Evolutionary conservation across 2,113 vertebrate species (phyloP).

Genomic region (Fregetta grallaria): DNA sequence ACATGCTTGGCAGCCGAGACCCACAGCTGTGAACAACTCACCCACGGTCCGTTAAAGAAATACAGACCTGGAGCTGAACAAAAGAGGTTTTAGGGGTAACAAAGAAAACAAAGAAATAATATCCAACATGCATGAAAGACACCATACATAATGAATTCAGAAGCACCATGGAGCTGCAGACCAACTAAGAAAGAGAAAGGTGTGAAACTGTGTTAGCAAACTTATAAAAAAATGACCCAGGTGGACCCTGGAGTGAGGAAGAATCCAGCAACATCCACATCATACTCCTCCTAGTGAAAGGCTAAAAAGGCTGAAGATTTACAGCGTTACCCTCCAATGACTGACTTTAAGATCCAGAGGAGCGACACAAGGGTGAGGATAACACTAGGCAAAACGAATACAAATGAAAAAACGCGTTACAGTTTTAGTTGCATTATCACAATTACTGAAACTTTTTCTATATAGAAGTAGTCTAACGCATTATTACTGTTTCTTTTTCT

Average conservation of each 20-base stretch:
- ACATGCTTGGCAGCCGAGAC: neutral
- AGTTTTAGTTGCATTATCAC: neutral
- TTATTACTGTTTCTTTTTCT: neutral
- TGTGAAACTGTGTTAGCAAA: neutral
- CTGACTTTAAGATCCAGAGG: neutral
- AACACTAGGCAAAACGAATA: neutral
- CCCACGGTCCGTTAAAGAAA: neutral
- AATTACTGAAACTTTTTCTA: neutral
- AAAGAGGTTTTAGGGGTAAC: neutral
- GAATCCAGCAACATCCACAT: neutral
- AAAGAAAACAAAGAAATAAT: neutral
- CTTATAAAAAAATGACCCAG: neutral
- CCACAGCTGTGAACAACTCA: neutral
- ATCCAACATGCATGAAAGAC: neutral
- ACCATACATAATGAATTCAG: neutral
- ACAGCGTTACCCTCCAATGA: neutral
- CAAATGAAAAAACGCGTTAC: neutral
- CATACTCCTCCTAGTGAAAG: neutral
- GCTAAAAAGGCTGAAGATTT: neutral
- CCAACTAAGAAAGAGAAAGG: neutral
- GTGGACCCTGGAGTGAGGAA: neutral
- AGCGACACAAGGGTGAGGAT: neutral
- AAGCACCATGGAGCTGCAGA: neutral
- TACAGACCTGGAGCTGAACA: neutral
- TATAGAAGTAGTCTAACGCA: neutral